Evolutionary conservation across 2,797 vertebrate species (phyloP).

Genomic region (Chanos chanos): DNA sequence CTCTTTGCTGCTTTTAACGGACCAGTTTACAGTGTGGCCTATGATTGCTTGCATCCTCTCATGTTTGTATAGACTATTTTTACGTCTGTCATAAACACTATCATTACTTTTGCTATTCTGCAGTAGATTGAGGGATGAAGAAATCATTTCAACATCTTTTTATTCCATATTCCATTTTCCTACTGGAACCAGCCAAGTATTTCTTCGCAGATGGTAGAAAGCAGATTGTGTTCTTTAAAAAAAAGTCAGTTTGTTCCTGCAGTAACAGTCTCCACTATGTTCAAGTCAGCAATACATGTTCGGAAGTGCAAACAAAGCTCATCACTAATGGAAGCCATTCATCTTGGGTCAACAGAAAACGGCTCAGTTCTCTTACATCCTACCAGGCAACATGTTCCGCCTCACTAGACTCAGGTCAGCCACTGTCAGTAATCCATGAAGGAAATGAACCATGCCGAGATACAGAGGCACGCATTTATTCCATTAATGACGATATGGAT

Average conservation of each 20-base stretch:
- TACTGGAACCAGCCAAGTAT: not conserved
- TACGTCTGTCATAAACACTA: too few relatives aligned
- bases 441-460: constrained; percentile 49
- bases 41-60: too few relatives aligned
- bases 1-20: too few relatives aligned
- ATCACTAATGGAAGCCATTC: constrained; percentile 57
- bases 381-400: constrained; percentile 36
- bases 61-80: too few relatives aligned
- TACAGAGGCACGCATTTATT: too few relatives aligned
- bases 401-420: constrained; percentile 4
- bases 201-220: constrained; percentile 21
- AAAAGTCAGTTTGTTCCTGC: constrained; percentile 16
- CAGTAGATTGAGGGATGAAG: too few relatives aligned
- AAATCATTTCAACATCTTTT: too few relatives aligned
- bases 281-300: constrained; percentile 3
- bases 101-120: too few relatives aligned
- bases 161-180: too few relatives aligned
- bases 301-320: constrained; percentile 45
- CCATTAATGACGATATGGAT: too few relatives aligned
- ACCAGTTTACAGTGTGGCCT: too few relatives aligned
- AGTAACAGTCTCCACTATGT: not conserved
- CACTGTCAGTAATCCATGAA: constrained; percentile 33
- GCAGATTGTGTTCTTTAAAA: constrained; percentile 27
- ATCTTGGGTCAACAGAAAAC: constrained; percentile 49
- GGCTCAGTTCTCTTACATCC: constrained; percentile 29